Evolutionary conservation across 2,113 vertebrate genomes (phyloP), one percentile per base, ranked within the genome.

Genomic region (Montifringilla adamsi): DNA sequence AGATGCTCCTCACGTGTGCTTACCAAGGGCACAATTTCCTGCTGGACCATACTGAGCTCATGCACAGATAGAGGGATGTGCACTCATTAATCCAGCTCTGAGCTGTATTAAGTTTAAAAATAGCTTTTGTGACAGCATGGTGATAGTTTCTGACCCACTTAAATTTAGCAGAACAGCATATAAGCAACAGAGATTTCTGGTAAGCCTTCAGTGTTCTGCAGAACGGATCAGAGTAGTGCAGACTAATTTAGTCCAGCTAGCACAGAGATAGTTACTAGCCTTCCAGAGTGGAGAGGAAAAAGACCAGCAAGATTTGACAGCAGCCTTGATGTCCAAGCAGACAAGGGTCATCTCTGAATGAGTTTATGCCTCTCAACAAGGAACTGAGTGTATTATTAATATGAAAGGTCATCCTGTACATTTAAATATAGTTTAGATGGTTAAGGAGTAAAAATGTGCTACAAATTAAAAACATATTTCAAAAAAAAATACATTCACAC

Each of bases 41-140:
- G 60, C 56, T 94, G 77, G 76, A 95, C 93, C 81, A 33, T 22
- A 58, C 63, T 58, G 78, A 92, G 64, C 89, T 89, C 79, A 52
- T 39, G 86, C 63, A 74, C 68, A 74, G 63, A 75, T 74, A 92
- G 83, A 92, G 78, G 84, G 90, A 87, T 90, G 78, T 93, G 72
- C 7, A 4, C 75, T 91, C 62, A 39, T 89, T 96, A 97, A 97
- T 97, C 95, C 92, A 66, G 50, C 75, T 90, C 86, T 92, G 93
- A 97, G 91, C 87, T 87, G 87, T 27, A 96, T 96, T 97, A 96
- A 95, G 75, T 88, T 95, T 95, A 96, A 96, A 97, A 97, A 97
- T 96, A 96, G 93, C 95, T 95, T 89, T 90, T 63, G 91, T 96
- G 82, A 70, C 95, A 92, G 88, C 86, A 84, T 74, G 79, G 56